Percentiles rank a stretch among this genome's conserved stretches.
These are phyloP conservation scores for Hypotaenidia okinawae DNA, from an alignment of 2,797 vertebrate species.

Conservation along the genomic window DNA sequence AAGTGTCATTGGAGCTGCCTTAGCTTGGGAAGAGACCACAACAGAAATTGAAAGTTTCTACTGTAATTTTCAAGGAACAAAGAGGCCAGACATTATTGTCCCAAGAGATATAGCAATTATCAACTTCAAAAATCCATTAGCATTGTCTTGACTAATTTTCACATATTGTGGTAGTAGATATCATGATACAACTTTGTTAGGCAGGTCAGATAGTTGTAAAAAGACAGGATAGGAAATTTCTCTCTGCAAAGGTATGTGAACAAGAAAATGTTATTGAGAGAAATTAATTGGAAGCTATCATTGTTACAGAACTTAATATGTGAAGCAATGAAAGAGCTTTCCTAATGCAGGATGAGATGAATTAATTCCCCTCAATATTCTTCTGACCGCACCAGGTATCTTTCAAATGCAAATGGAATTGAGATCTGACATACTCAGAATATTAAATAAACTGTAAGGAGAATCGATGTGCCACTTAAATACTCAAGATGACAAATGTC, in stretches of 20 bases:
- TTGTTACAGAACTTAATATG: not conserved
- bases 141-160: not conserved
- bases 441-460: not conserved
- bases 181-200: not conserved
- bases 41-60: not conserved
- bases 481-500: not conserved
- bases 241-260: not conserved
- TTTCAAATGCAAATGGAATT: slow-evolving; percentile 38
- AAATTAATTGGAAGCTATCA: not conserved
- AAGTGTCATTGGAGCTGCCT: not conserved
- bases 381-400: not conserved
- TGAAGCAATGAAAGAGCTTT: not conserved
- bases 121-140: not conserved
- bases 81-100: not conserved
- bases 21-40: not conserved
- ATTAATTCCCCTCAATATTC: not conserved
- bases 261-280: not conserved
- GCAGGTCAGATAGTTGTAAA: not conserved
- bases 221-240: not conserved
- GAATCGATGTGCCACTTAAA: not conserved
- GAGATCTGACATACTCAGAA: not conserved
- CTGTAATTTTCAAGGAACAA: not conserved
- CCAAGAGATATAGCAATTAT: not conserved
- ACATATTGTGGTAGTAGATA: not conserved
- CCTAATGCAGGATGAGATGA: not conserved